Base-by-base conservation (phyloP, 2,888 invertebrate genomes). In the Liodrosophila aerea region DNA sequence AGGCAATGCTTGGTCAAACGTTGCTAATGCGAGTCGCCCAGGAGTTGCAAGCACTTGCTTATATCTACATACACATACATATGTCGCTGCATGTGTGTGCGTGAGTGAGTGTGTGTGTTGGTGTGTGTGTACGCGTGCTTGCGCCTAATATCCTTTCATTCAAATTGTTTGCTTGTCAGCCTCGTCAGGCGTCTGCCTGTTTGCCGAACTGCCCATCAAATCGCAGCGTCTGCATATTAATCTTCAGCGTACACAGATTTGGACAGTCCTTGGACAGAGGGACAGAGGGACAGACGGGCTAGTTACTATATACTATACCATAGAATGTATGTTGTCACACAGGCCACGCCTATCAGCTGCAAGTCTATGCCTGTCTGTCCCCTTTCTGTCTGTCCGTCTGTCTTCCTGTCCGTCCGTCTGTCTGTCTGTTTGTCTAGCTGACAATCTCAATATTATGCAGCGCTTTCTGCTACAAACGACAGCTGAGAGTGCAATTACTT, bases 1-100 rank as follows among this genome's bases (percentile, higher is more conserved):
- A 60, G 70, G 63, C 64, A 78, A 73, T 78, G 76, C 53, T 72
- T 69, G 83, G 78, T 73, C 85, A 80, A 80, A 75, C 73, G 85
- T 75, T 66, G 63, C 83, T 78, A 85, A 80, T 78, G 60, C 54
- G 62, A 46, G 12, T 37, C 34, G 37, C 29, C 37, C 46, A 47
- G 12, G 27, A 64, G 51, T 9, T 58, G 64, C 68, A 58, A 44
- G 45, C 50, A 37, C 37, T 41, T 52, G 33, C 36, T 47, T 34
- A 41, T 60, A 47, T 36, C 39, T 5, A 5, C 12, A 31, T 31
- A 3, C 7, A 31, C 9, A 5, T 27, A n/a, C n/a, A n/a, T n/a
- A n/a, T 22, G 22, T 22, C 22, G 2, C 22, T 22, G 22, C 22
- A 11, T 22, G 8, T 36, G 31, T 36, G n/a, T 39, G 11, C 45